Evolutionary conservation across 2,797 vertebrate species (phyloP), one percentile per base, ranked within the genome.

Genomic region (Morus bassanus): DNA sequence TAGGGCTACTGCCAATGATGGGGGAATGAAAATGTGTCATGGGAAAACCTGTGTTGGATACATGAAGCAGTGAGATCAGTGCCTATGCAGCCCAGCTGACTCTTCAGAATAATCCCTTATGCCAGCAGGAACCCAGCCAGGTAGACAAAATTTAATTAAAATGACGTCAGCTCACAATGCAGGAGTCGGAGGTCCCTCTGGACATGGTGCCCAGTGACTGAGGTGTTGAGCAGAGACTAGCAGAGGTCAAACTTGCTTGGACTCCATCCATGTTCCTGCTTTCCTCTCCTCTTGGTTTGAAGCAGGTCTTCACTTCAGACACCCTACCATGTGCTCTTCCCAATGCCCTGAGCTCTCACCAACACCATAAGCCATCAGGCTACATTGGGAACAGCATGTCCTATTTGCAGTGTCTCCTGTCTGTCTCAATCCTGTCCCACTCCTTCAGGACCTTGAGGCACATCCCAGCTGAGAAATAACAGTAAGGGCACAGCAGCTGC

Each of bases 91-190:
- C 57, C 60, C 33, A 87, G 89, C 48, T 85, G 72, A 96, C 86
- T 93, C 88, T 85, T 89, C 88, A 78, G 64, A 89, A 94, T 69
- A 95, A 94, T 41, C 46, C 28, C 61, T 75, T 65, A 92, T 4
- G 7, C 64, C 84, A 85, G 91, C 75, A 93, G 69, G 65, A 93
- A 91, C 10, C n/a, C 75, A 95, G 84, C 89, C 96, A 89, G 93
- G 85, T 89, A 97, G 92, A 81, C 50, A 88, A 61, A 83, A 92
- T 95, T 96, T 92, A 94, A 96, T 95, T 89, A 85, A 95, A 93
- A 68, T 67, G 7, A 96, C 15, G 1, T 95, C 89, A 95, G 79
- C 54, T 86, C 76, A 39, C 74, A 70, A 65, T 2, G 5, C 50
- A 83, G 72, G 46, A 95, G 76, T 78, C 17, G 10, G 78, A 96